Percentiles rank a stretch among this genome's conserved stretches.
Conservation (phyloP, 2,113 vertebrate species). For the Cheilinus undulatus region DNA sequence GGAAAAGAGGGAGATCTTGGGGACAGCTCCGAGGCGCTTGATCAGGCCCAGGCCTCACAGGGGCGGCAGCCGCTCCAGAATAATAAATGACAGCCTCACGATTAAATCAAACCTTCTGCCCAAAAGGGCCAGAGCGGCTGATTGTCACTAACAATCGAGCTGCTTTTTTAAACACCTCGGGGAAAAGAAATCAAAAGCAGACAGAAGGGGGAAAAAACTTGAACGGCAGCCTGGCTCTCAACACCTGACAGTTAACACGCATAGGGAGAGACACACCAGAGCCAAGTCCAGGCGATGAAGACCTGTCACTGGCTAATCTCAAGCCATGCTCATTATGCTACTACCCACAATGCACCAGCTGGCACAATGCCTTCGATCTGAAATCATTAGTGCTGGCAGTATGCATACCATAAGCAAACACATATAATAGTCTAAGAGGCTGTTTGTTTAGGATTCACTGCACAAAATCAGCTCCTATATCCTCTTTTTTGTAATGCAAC, state of each 20-base stretch:
- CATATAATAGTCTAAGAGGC: conserved; percentile 31
- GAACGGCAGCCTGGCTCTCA: conserved; percentile 63
- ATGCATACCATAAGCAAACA: conserved; percentile 26
- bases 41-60: conserved; percentile 88
- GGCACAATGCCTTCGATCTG: conserved; percentile 23
- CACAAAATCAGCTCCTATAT: conserved; percentile 23
- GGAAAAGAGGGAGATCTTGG: conserved; percentile 64
- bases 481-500: too few species aligned
- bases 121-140: conserved; percentile 87
- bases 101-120: conserved; percentile 95
- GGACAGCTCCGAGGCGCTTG: conserved; percentile 83
- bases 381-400: conserved; percentile 48
- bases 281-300: conserved; percentile 61
- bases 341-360: conserved; percentile 66
- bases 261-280: conserved; percentile 68
- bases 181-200: conserved; percentile 88
- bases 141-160: conserved; percentile 92
- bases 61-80: conserved; percentile 86
- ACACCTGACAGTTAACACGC: conserved; percentile 73
- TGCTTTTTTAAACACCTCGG: conserved; percentile 90
- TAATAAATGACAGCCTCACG: conserved; percentile 92
- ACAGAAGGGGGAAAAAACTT: conserved; percentile 73
- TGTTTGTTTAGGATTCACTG: conserved; percentile 38
- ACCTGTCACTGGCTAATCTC: conserved; percentile 69
- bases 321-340: conserved; percentile 62